Evolutionary conservation across 2,113 vertebrate species (phyloP).

Genomic region (Notarius lentiginosus): DNA sequence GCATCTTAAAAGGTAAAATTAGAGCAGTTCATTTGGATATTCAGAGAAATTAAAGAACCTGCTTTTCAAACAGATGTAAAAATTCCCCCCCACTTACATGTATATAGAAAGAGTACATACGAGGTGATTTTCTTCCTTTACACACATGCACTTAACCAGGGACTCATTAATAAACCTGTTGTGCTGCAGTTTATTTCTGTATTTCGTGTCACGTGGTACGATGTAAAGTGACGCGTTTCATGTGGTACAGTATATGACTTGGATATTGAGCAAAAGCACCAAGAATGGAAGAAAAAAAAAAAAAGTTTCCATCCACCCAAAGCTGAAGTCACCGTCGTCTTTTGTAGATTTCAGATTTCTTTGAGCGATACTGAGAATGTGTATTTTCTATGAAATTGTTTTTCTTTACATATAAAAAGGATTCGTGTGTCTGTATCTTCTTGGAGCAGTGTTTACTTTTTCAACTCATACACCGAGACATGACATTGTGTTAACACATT

Average conservation of each 20-base stretch:
- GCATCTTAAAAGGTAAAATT: background rate
- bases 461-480: background rate
- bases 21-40: background rate
- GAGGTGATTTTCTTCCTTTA: background rate
- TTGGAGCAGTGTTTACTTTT: background rate
- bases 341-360: background rate
- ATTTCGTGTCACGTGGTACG: background rate
- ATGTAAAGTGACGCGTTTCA: background rate
- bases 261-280: background rate
- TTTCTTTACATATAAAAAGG: background rate
- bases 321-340: background rate
- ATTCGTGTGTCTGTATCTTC: background rate
- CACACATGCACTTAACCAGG: background rate
- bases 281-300: background rate
- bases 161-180: background rate
- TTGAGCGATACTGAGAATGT: constrained; percentile 28
- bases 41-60: background rate
- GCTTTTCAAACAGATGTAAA: background rate
- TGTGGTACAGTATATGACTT: background rate
- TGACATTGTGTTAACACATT: constrained; percentile 1
- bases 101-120: background rate
- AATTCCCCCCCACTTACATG: background rate
- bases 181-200: background rate
- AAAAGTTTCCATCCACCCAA: constrained; percentile 19
- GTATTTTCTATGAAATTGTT: constrained; percentile 8